Conservation (phyloP, 2,888 invertebrate species). For the Steinernema carpocapsae region DNA sequence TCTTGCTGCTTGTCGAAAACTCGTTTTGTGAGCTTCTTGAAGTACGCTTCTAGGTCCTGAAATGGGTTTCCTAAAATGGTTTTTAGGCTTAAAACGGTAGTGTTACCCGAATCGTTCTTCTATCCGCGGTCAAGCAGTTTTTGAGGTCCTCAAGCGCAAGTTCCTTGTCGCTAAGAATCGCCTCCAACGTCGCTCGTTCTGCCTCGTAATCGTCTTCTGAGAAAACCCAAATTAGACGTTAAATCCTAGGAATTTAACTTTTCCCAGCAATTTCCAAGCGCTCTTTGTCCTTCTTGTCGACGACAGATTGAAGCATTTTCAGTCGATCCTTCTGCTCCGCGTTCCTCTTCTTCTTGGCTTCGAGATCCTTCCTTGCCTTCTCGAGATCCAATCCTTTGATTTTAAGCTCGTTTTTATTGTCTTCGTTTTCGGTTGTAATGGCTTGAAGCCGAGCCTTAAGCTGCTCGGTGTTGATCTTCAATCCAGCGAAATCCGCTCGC, state of each 20-base stretch:
- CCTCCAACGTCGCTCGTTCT: neutral
- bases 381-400: neutral
- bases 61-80: neutral
- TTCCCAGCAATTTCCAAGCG: neutral
- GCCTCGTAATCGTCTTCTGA: neutral
- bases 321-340: neutral
- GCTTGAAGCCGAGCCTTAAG: neutral
- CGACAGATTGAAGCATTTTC: neutral
- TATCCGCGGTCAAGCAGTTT: neutral
- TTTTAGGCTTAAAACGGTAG: no score
- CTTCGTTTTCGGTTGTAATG: neutral
- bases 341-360: neutral
- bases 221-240: neutral
- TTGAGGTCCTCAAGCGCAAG: neutral
- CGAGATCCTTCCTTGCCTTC: neutral
- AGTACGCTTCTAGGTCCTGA: conserved; percentile 6
- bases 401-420: neutral
- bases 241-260: neutral
- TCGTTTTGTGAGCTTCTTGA: conserved; percentile 14
- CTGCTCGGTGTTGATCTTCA: neutral
- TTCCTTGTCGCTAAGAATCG: neutral
- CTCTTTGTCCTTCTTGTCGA: neutral
- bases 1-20: conserved; percentile 12
- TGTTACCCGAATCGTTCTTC: neutral
- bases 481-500: neutral